phyloP scores from a whole-genome alignment of 2,888 invertebrate species.

The Mesorhabditis sp. region DNA sequence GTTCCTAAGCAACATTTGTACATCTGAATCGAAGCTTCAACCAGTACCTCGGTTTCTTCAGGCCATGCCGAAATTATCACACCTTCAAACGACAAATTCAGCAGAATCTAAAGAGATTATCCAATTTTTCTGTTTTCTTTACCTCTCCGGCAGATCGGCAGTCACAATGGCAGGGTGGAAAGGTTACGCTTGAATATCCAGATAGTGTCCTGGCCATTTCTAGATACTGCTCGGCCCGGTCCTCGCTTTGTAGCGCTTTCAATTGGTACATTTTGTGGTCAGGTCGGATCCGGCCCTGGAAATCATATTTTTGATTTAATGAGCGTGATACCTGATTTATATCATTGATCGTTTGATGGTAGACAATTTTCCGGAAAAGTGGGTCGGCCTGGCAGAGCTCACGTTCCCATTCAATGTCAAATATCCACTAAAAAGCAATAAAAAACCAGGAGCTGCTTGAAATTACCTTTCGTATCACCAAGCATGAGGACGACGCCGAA shows the following conservation, averaged over 20 bases:
- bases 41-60: constrained; percentile 69
- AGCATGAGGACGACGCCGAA: constrained; percentile 90
- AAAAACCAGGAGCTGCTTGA: too few species aligned
- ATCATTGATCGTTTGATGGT: constrained; percentile 53
- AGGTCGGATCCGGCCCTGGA: constrained; percentile 76
- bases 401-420: constrained; percentile 52
- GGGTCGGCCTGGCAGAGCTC: constrained; percentile 70
- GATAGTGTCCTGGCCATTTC: constrained; percentile 78
- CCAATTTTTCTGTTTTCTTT: constrained; percentile 29
- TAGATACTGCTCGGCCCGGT: constrained; percentile 80
- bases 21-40: background rate
- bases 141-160: constrained; percentile 81
- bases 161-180: constrained; percentile 90
- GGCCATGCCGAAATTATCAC: constrained; percentile 64
- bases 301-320: too few species aligned
- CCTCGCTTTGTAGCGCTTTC: constrained; percentile 86
- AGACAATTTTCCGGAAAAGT: constrained; percentile 68
- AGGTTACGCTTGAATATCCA: constrained; percentile 87
- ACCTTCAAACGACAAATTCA: constrained; percentile 69
- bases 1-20: constrained; percentile 11
- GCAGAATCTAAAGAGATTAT: constrained; percentile 58
- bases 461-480: constrained; percentile 67
- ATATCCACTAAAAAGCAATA: constrained; percentile 57
- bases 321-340: constrained; percentile 26
- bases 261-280: constrained; percentile 89